Evolutionary conservation across 2,113 vertebrate genomes (phyloP).

Genomic region (Notarius quadriscutis): DNA sequence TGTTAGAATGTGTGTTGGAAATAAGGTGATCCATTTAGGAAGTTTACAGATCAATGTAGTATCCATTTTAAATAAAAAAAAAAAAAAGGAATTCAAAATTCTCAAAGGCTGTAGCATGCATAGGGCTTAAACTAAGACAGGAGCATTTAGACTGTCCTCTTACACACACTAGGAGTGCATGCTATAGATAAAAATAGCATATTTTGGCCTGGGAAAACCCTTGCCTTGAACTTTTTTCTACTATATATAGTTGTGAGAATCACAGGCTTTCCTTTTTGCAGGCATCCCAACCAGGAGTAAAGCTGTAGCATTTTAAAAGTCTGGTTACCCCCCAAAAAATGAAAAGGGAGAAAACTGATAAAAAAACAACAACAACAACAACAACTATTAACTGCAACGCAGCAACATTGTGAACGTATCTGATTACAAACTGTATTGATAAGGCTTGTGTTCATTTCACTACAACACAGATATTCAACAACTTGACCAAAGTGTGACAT

Average conservation of each 20-base stretch:
- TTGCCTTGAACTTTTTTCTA: not conserved
- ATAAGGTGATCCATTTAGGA: constrained; percentile 53
- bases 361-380: too few species aligned
- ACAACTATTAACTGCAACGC: not conserved
- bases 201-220: constrained; percentile 24
- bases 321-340: not conserved
- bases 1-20: constrained; percentile 34
- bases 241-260: constrained; percentile 23
- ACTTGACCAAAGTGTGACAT: not conserved
- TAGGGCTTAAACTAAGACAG: not conserved
- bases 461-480: not conserved
- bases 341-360: not conserved
- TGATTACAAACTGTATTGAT: not conserved
- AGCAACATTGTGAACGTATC: not conserved
- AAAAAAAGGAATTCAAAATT: not conserved
- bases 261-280: not conserved
- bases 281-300: not conserved
- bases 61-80: constrained; percentile 33
- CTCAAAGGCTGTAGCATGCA: constrained; percentile 10
- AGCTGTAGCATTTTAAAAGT: not conserved
- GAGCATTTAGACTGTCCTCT: not conserved
- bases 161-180: not conserved
- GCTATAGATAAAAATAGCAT: constrained; percentile 15
- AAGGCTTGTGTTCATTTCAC: not conserved
- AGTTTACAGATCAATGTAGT: constrained; percentile 42